Evolutionary conservation across 2,113 vertebrate species (phyloP), one percentile per base, ranked within the genome.

Genomic region (Eptatretus burgeri): DNA sequence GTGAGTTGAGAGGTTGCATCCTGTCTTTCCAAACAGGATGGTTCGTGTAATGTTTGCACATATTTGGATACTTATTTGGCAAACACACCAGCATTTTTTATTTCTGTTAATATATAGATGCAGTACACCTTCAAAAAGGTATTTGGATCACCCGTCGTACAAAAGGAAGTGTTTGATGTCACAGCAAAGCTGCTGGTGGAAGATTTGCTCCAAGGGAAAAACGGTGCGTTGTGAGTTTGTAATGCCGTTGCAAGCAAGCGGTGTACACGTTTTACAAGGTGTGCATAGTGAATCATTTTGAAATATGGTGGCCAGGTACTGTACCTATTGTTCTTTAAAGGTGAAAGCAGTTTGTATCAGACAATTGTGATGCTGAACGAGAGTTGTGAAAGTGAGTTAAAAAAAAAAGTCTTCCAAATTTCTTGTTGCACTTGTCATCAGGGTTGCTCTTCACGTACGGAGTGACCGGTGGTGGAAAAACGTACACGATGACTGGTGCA

Each of bases 381-480:
- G 60, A 17, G 50, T 65, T 14, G 19, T 65, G 49, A 51, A n/a
- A 11, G 27, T 63, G 27, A 50, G 49, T 5, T 51, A 7, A 3
- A 63, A 63, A 51, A 7, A 3, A 63, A 63, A 12, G 27, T 41
- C 7, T 41, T 41, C 27, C 27, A 41, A 41, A 41, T 41, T 7
- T 41, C 19, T 12, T 49, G n/a, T 41, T 67, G 50, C 51, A 51
- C 2, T 51, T n/a, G n/a, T n/a, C 70, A 64, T 50, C 69, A 98
- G 91, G 91, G 64, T 77, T 95, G 16, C 82, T 98, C 50, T 98
- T 95, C 17, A 95, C 89, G 0, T 98, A 98, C 0, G 86, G 91
- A 0, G 87, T 98, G 67, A 98, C 91, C 0, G 89, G 87, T 66
- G 95, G 87, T 11, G 91, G 91, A n/a, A 98, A 95, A 69, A 98